Evolutionary conservation across 2,797 vertebrate species (phyloP), one percentile per base, ranked within the genome.

Genomic region (Streptopelia turtur): DNA sequence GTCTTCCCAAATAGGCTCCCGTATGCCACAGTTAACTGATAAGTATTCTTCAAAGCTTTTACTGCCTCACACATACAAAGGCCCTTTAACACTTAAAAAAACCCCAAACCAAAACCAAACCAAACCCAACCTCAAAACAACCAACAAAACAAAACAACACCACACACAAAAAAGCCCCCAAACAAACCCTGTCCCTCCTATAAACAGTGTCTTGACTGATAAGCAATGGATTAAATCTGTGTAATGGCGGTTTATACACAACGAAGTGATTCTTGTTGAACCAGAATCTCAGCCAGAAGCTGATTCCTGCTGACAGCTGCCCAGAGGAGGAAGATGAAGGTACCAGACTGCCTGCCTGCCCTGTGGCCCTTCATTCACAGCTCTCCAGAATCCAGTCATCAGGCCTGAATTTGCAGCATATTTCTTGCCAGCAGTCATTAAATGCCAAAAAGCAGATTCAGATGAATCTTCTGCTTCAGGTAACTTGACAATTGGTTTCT

Each of bases 401-500:
- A 71, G 39, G 68, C 60, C 52, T 70, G 27, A 95, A 60, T 84
- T 52, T 83, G 78, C 35, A 83, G 65, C 65, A 64, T 63, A 83
- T 68, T 89, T 93, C 77, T 92, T 87, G 89, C 81, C 74, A 92
- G 83, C 22, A 89, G 83, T 89, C 83, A 90, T 88, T 90, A 93
- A 83, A 70, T 28, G 72, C 56, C 85, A 70, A 83, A 90, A 75
- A 60, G 10, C 21, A 78, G 97, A 98, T 94, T 98, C 97, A 95
- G 99, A 98, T 23, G 89, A 64, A 3, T 99, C 98, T 93, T 99
- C 98, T 11, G 96, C 98, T 94, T 98, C 97, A 45, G 98, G 98
- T 96, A 99, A 97, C 66, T 98, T 98, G 77, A 98, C 52, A 83
- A 99, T 98, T 56, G 97, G 96, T 93, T 99, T 99, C 97, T 98